phyloP scores from a whole-genome alignment of 2,888 invertebrate genomes.

The Melanargia galathea region DNA sequence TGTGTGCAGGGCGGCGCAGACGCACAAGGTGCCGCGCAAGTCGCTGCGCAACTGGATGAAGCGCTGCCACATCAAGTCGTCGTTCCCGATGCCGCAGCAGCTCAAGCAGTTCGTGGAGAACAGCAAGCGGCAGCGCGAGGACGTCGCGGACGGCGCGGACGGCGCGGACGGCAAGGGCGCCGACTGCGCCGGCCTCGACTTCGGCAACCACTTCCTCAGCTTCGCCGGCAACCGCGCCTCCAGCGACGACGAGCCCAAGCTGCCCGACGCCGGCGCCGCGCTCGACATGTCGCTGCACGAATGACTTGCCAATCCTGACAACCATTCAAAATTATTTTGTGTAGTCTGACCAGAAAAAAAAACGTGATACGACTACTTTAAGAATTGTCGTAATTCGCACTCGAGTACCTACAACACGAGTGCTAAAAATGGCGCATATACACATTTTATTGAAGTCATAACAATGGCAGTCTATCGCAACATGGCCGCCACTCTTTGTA shows the following conservation, averaged over 20 bases:
- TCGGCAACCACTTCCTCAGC: conserved; percentile 72
- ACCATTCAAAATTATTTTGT: too few relatives aligned
- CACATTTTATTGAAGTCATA: too few relatives aligned
- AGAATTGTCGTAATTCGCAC: too few relatives aligned
- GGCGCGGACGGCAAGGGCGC: conserved; percentile 50
- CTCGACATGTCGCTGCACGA: conserved; percentile 70
- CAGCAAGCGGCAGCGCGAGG: conserved; percentile 75
- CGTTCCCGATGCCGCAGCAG: conserved; percentile 83
- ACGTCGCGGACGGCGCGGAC: conserved; percentile 51
- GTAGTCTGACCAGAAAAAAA: too few relatives aligned
- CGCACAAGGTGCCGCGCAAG: conserved; percentile 82
- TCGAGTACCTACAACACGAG: too few relatives aligned
- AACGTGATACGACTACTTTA: too few relatives aligned
- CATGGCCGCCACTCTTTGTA: too few relatives aligned
- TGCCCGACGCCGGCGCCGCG: conserved; percentile 44
- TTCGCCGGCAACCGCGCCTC: conserved; percentile 55
- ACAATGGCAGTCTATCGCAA: too few relatives aligned
- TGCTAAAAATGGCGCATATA: too few relatives aligned
- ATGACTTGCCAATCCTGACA: conserved; percentile 42
- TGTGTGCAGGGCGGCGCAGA: conserved; percentile 79
- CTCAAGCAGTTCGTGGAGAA: conserved; percentile 81
- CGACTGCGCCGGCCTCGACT: conserved; percentile 61
- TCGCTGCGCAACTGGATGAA: conserved; percentile 85
- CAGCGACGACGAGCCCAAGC: conserved; percentile 61
- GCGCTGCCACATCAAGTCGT: conserved; percentile 82